Conservation (phyloP, 2,888 invertebrate genomes). For the Patella depressa region DNA sequence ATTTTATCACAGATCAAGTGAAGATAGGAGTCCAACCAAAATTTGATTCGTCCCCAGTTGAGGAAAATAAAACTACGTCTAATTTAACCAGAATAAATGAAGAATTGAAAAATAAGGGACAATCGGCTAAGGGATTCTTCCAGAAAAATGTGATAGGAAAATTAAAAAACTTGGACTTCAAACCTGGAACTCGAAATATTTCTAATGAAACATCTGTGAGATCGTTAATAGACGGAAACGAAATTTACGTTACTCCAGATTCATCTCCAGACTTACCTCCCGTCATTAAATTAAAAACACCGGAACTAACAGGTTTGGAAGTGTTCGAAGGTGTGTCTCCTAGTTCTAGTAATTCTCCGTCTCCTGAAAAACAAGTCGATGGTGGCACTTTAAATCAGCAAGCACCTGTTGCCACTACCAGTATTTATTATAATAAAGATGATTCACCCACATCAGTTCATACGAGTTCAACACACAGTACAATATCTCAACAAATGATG, state of each 20-base stretch:
- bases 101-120: too few species aligned
- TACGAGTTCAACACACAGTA: background rate
- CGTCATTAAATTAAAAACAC: constrained; percentile 50
- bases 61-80: too few species aligned
- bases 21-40: too few species aligned
- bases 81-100: too few species aligned
- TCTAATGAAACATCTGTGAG: background rate
- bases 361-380: background rate
- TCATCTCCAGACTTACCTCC: constrained; percentile 50
- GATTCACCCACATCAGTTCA: background rate
- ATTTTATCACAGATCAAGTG: too few species aligned
- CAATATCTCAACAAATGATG: background rate
- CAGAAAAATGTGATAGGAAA: constrained; percentile 26
- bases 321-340: constrained; percentile 24
- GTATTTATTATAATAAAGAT: too few species aligned
- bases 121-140: constrained; percentile 21
- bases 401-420: too few species aligned
- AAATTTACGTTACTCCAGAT: background rate
- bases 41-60: too few species aligned
- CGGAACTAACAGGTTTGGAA: constrained; percentile 40
- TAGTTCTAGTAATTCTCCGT: background rate
- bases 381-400: too few species aligned
- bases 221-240: background rate
- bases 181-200: background rate
- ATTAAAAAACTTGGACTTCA: constrained; percentile 25